Base-by-base conservation (phyloP, 2,888 invertebrate species). In the Apocheima hispidaria region DNA sequence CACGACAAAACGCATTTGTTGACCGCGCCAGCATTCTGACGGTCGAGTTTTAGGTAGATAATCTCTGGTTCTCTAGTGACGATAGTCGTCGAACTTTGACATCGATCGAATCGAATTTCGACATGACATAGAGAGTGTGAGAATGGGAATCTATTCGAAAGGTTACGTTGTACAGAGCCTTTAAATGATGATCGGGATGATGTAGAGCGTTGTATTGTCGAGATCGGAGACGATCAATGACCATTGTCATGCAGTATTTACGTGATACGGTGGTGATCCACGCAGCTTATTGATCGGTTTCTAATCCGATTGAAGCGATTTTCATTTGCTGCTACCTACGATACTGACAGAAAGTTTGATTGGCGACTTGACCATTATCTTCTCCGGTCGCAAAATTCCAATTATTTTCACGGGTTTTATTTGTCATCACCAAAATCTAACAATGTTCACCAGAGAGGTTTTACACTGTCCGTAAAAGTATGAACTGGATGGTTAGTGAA, bases 31-130 rank as follows among this genome's bases (percentile, higher is more conserved):
- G 65, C 62, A 69, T 67, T 59, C 61, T 68, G 63, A 70, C 59
- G 66, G 66, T 23, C 35, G 41, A 66, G 43, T 53, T 57, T 40
- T n/a, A n/a, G n/a, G n/a, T n/a, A 44, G 23, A 44, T 62, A 65
- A 64, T 61, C 61, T 58, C 40, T 48, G 57, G 40, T 60, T 41
- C 10, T 26, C 36, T 14, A 26, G 63, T 63, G 65, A 58, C 60
- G 62, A 60, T 63, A 48, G 33, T 48, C 49, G 56, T 63, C 74
- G 78, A 83, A 77, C 81, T 79, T 71, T 81, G 82, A 81, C 81
- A 75, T 72, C 66, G 66, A 63, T 69, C 60, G 65, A 67, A 71
- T 73, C 68, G 68, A 65, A 71, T 74, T 67, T 60, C 62, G 58
- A 50, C 65, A 64, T 49, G 38, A 60, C 57, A 44, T 51, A 38